Percentiles rank a stretch among this genome's conserved stretches.
These are phyloP conservation scores for Cryptoprocta ferox DNA, from an alignment of 2,797 vertebrate genomes.

Conservation along the genomic window DNA sequence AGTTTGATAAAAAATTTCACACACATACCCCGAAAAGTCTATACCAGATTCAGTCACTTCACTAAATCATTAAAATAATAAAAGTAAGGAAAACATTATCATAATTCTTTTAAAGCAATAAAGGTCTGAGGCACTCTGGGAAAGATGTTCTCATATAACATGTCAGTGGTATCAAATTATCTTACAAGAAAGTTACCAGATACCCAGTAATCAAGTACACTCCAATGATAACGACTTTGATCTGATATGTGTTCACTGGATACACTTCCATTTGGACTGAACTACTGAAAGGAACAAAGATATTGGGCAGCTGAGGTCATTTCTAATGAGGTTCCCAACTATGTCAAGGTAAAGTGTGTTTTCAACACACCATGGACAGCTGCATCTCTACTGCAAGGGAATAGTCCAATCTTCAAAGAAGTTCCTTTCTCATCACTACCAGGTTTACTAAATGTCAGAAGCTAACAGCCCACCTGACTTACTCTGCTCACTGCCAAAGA, in stretches of 20 bases:
- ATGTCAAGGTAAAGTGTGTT: background rate
- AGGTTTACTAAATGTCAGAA: background rate
- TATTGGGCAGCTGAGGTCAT: background rate
- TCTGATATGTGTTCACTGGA: conserved; percentile 70
- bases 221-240: conserved; percentile 75
- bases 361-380: background rate
- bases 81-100: conserved; percentile 84
- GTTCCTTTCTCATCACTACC: conserved; percentile 44
- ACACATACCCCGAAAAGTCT: conserved; percentile 41
- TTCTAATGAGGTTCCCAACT: background rate
- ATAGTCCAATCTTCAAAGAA: background rate
- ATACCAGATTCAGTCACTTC: conserved; percentile 79
- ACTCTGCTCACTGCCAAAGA: conserved; percentile 23
- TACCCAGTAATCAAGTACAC: conserved; percentile 68
- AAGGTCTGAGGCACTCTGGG: conserved; percentile 87
- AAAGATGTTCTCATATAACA: conserved; percentile 81
- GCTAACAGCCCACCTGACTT: conserved; percentile 39
- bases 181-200: conserved; percentile 74
- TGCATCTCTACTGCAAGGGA: background rate
- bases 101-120: conserved; percentile 84
- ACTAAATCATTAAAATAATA: conserved; percentile 86
- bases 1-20: conserved; percentile 83
- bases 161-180: conserved; percentile 67
- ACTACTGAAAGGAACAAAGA: conserved; percentile 57
- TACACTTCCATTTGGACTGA: conserved; percentile 65